These are phyloP conservation scores for Diorhabda carinulata DNA, from an alignment of 1,140 invertebrate species.

Conservation along the genomic window DNA sequence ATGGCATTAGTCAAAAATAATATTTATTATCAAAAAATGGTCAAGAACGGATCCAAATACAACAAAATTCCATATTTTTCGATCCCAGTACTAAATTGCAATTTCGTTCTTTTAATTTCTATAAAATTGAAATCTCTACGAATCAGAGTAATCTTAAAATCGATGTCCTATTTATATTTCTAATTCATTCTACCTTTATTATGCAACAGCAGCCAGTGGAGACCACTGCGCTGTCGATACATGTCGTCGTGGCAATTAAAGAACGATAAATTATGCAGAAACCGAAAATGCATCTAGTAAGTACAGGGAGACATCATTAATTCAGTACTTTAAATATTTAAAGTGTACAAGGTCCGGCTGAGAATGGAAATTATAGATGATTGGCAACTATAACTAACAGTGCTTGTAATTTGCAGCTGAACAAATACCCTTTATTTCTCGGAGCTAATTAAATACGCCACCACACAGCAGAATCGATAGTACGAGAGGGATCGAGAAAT, in stretches of 20 bases:
- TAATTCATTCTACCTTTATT: background rate
- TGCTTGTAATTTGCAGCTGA: slow-evolving; percentile 39
- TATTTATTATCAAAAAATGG: too few relatives aligned
- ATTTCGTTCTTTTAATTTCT: too few relatives aligned
- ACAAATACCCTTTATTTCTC: slow-evolving; percentile 43
- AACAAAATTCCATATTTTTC: too few relatives aligned
- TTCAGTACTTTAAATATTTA: slow-evolving; percentile 32
- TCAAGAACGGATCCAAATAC: too few relatives aligned
- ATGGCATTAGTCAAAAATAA: too few relatives aligned
- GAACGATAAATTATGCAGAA: slow-evolving; percentile 14
- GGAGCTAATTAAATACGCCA: slow-evolving; percentile 41
- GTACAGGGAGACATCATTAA: slow-evolving; percentile 16
- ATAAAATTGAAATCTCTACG: too few relatives aligned
- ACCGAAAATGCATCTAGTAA: slow-evolving; percentile 14
- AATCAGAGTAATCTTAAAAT: too few relatives aligned
- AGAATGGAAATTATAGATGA: slow-evolving; percentile 39
- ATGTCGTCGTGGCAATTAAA: slow-evolving; percentile 14
- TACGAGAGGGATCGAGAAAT: slow-evolving; percentile 25
- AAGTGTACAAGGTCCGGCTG: slow-evolving; percentile 23
- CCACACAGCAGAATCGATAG: slow-evolving; percentile 39
- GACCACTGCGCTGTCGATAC: background rate
- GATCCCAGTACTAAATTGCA: too few relatives aligned
- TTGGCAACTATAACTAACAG: slow-evolving; percentile 38
- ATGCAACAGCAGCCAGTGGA: background rate
- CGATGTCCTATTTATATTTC: too few relatives aligned